Percentiles rank a stretch among this genome's conserved stretches.
phyloP scores from a whole-genome alignment of 2,888 invertebrate genomes.

The Amiota communis region DNA sequence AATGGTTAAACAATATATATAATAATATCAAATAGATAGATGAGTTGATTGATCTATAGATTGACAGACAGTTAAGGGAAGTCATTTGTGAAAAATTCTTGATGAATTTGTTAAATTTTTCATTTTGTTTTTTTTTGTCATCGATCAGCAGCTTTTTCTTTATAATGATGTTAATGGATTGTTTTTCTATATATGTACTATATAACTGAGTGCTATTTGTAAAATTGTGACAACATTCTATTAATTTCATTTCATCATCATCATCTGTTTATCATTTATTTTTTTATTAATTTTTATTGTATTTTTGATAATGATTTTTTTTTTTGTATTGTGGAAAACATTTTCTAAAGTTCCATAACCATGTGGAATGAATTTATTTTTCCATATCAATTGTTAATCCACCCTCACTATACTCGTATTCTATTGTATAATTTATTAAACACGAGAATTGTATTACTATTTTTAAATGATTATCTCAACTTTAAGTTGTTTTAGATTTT shows the following conservation, averaged over 20 bases:
- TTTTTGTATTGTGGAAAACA: neutral
- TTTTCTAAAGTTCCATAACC: neutral
- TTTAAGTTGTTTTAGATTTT: neutral
- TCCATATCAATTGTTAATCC: too few relatives aligned
- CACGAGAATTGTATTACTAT: neutral
- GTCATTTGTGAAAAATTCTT: neutral
- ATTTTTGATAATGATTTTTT: constrained; percentile 22
- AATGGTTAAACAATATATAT: neutral
- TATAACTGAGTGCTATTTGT: constrained; percentile 9
- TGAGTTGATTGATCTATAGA: too few relatives aligned
- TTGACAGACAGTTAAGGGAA: neutral
- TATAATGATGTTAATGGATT: neutral
- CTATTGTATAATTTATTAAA: too few relatives aligned
- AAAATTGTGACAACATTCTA: constrained; percentile 14
- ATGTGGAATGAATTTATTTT: too few relatives aligned
- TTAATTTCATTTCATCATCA: neutral
- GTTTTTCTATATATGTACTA: too few relatives aligned
- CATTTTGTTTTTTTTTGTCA: neutral
- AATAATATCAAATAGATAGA: too few relatives aligned
- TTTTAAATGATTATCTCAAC: constrained; percentile 24
- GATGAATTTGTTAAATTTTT: neutral
- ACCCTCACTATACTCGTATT: too few relatives aligned
- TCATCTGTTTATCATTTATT: too few relatives aligned
- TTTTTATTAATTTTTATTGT: neutral
- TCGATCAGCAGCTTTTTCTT: neutral